Percentiles rank a stretch among this genome's conserved stretches.
phyloP scores from a whole-genome alignment of 2,888 invertebrate species.

The Pseudanteris insignis region DNA sequence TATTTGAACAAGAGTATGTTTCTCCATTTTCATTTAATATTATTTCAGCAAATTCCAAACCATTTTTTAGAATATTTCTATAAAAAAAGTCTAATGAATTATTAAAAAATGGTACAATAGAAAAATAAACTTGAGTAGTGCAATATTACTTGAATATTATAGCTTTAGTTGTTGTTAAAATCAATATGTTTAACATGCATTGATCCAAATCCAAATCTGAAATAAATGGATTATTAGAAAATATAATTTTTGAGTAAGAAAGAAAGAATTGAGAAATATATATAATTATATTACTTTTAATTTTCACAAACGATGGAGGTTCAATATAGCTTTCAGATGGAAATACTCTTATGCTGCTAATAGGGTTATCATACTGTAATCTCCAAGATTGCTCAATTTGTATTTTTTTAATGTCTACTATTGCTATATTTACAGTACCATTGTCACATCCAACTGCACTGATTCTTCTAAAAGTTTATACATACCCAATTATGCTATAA shows the following conservation, averaged over 20 bases:
- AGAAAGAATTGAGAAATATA: too few species aligned
- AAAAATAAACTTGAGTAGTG: too few species aligned
- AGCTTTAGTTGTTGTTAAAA: constrained; percentile 70
- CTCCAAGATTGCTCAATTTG: constrained; percentile 68
- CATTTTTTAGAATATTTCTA: constrained; percentile 68
- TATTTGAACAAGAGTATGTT: constrained; percentile 71
- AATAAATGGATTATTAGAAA: too few species aligned
- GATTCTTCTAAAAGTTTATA: constrained; percentile 66
- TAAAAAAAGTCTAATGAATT: constrained; percentile 11
- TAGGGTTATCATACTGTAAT: constrained; percentile 69
- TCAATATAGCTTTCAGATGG: constrained; percentile 49
- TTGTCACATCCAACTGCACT: constrained; percentile 73
- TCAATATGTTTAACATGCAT: constrained; percentile 68
- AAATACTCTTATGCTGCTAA: constrained; percentile 70
- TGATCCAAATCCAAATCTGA: too few species aligned
- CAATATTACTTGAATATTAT: constrained; percentile 73
- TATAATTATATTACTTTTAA: constrained; percentile 43
- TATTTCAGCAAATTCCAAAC: constrained; percentile 66
- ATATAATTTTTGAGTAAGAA: too few species aligned
- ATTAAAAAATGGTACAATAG: background rate
- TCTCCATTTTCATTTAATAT: constrained; percentile 69
- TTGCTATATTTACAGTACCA: constrained; percentile 70
- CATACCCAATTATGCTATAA: too few species aligned
- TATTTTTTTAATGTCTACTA: constrained; percentile 67
- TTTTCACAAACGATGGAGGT: constrained; percentile 52